Percentiles rank a stretch among this genome's conserved stretches.
These are phyloP conservation scores for Pelagia noctiluca DNA, from an alignment of 30 jellyfish, hydroid and myxozoan genomes.

Conservation along the genomic window DNA sequence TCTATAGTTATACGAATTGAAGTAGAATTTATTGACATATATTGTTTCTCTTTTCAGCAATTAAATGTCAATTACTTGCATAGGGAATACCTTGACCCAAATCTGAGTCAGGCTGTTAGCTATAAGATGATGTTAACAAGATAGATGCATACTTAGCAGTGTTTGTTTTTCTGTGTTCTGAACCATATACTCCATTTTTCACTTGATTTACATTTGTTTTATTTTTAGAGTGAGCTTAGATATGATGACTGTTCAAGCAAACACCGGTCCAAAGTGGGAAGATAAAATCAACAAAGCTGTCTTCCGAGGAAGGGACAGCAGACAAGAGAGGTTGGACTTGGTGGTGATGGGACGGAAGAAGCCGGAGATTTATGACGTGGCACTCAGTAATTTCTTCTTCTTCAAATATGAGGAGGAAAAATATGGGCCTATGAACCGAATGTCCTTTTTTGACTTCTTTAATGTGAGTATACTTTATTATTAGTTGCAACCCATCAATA, in stretches of 20 bases:
- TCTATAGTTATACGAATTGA: no score
- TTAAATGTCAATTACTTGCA: no score
- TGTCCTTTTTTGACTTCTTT: constrained; percentile 88
- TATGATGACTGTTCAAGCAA: constrained; percentile 93
- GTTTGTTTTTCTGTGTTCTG: neutral
- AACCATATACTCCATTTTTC: neutral
- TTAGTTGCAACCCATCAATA: no score
- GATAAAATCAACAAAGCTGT: constrained; percentile 77
- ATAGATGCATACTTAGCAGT: no score
- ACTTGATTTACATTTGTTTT: neutral
- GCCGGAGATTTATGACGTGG: constrained; percentile 85
- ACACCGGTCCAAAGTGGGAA: constrained; percentile 88
- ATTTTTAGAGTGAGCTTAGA: constrained; percentile 80
- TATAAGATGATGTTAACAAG: no score
- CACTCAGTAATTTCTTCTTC: constrained; percentile 82
- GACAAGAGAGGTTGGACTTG: constrained; percentile 89
- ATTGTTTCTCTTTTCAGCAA: no score
- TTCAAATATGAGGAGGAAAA: constrained; percentile 84
- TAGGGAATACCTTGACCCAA: no score
- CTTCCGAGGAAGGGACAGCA: constrained; percentile 95
- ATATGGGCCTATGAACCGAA: constrained; percentile 80
- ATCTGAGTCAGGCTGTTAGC: no score
- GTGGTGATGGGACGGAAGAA: constrained; percentile 78
- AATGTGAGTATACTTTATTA: constrained; percentile 74
- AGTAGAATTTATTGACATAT: no score